Percentiles rank a stretch among this genome's conserved stretches.
Evolutionary conservation across 2,113 vertebrate species (phyloP).

Genomic region (Nerophis ophidion): DNA sequence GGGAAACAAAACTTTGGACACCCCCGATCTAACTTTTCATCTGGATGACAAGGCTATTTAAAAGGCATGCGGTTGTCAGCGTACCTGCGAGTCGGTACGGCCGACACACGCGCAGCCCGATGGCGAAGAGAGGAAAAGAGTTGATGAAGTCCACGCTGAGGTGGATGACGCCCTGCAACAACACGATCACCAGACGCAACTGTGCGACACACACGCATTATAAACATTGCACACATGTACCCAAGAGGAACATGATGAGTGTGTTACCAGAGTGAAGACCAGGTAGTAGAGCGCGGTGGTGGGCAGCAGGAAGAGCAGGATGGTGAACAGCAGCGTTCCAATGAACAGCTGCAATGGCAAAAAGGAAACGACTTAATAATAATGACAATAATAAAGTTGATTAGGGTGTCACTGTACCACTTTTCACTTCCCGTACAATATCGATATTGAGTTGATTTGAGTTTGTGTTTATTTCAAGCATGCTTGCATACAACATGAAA

Average conservation of each 20-base stretch:
- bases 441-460: too few relatives aligned
- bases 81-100: slow-evolving; percentile 86
- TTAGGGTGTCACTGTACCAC: too few relatives aligned
- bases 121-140: slow-evolving; percentile 86
- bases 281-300: slow-evolving; percentile 95
- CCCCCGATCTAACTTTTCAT: too few relatives aligned
- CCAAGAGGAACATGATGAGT: not conserved
- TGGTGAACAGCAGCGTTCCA: slow-evolving; percentile 90
- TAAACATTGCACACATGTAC: not conserved
- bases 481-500: too few relatives aligned
- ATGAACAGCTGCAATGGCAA: slow-evolving; percentile 81
- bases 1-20: too few relatives aligned
- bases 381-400: too few relatives aligned
- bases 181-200: slow-evolving; percentile 88
- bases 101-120: slow-evolving; percentile 80
- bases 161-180: slow-evolving; percentile 87
- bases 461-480: too few relatives aligned
- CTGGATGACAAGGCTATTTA: too few relatives aligned
- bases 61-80: not conserved
- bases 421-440: too few relatives aligned
- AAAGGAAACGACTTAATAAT: not conserved
- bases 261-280: slow-evolving; percentile 91
- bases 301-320: slow-evolving; percentile 91
- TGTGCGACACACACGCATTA: slow-evolving; percentile 41
- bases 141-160: slow-evolving; percentile 86